phyloP scores from a whole-genome alignment of 2,888 invertebrate genomes.

The Drosophila mettleri region DNA sequence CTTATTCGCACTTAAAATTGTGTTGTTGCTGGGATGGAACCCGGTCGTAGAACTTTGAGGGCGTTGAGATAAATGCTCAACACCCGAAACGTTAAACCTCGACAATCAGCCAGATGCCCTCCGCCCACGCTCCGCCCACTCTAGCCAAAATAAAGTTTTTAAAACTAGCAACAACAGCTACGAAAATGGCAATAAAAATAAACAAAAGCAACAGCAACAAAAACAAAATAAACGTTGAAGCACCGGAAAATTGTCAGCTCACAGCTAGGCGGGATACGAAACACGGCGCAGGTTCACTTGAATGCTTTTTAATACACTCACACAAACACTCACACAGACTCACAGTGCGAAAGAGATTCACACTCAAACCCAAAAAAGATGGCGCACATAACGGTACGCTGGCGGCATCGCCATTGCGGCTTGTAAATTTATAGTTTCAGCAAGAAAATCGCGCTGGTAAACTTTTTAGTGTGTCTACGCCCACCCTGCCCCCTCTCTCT shows the following conservation, averaged over 20 bases:
- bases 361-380: conserved; percentile 25
- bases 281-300: conserved; percentile 61
- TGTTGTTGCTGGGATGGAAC: conserved; percentile 11
- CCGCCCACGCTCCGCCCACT: conserved; percentile 10
- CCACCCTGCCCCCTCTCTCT: neutral
- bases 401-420: conserved; percentile 55
- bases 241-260: conserved; percentile 68
- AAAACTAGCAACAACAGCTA: conserved; percentile 60
- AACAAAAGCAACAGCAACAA: conserved; percentile 63
- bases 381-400: conserved; percentile 43
- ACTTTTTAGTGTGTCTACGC: conserved; percentile 60
- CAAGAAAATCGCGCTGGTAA: conserved; percentile 71
- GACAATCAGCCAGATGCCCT: conserved; percentile 56
- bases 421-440: conserved; percentile 77
- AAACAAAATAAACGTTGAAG: conserved; percentile 60
- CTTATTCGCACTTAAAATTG: conserved; percentile 70
- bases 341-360: conserved; percentile 7
- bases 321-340: conserved; percentile 24
- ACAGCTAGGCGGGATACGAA: conserved; percentile 46
- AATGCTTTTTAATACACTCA: conserved; percentile 73
- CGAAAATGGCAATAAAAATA: conserved; percentile 30
- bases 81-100: conserved; percentile 61
- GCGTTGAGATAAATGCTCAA: conserved; percentile 66
- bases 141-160: conserved; percentile 58
- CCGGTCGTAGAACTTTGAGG: conserved; percentile 41